A percentile compares a stretch with the other conserved stretches of the same genome.
These are phyloP conservation scores for Syngnathus acus DNA, from an alignment of 2,797 vertebrate genomes.

Conservation along the genomic window DNA sequence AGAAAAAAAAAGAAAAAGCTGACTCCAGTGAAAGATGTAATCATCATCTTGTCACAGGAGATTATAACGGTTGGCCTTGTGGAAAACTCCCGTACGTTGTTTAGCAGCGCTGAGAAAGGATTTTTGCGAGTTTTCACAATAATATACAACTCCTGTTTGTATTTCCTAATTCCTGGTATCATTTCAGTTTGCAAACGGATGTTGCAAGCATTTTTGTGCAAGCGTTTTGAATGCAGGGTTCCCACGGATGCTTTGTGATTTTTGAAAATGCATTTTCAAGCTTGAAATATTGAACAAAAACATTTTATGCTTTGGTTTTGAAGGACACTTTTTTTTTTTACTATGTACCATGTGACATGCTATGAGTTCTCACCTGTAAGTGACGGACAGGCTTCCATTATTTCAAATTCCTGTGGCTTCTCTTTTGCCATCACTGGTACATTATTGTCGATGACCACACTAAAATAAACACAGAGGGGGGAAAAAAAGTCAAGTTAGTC, in stretches of 20 bases:
- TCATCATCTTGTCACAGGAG: constrained; percentile 28
- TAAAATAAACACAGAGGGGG: neutral
- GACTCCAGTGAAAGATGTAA: constrained; percentile 21
- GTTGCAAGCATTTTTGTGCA: neutral
- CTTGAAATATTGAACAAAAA: neutral
- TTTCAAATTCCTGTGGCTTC: no score
- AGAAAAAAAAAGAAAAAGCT: neutral
- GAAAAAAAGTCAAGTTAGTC: neutral
- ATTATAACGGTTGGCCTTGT: constrained; percentile 27
- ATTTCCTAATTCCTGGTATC: neutral
- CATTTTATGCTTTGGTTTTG: neutral
- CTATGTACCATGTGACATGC: no score
- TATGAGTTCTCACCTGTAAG: neutral
- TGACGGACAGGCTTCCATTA: neutral
- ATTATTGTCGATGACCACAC: no score
- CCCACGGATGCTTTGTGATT: neutral
- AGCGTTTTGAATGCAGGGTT: neutral
- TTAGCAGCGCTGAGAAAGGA: no score
- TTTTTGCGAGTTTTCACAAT: neutral
- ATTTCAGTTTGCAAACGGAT: neutral
- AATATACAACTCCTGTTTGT: neutral
- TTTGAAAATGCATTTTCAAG: neutral
- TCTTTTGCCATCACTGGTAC: neutral
- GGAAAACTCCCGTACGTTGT: no score
- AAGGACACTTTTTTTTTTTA: no score